phyloP scores from a whole-genome alignment of 2,797 vertebrate genomes.

The Artibeus jamaicensis region DNA sequence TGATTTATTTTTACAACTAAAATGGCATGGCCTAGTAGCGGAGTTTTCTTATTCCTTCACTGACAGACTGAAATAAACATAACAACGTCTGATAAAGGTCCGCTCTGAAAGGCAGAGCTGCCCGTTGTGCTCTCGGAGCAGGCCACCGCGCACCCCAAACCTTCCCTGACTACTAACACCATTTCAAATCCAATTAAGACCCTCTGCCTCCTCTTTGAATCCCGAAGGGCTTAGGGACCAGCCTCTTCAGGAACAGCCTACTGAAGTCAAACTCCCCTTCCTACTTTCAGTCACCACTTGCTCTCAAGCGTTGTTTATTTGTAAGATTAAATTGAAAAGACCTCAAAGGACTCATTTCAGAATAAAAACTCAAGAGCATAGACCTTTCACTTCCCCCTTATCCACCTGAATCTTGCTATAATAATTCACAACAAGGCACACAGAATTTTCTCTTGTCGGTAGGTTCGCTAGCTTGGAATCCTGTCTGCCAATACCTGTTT shows the following conservation, averaged over 20 bases:
- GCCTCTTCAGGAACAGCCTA: not conserved
- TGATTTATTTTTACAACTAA: not conserved
- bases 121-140: not conserved
- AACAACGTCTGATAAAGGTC: slow-evolving; percentile 35
- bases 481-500: not conserved
- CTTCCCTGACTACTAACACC: slow-evolving; percentile 31
- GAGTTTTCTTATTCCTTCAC: not conserved
- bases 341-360: slow-evolving; percentile 40
- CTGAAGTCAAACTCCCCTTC: not conserved
- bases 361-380: slow-evolving; percentile 49
- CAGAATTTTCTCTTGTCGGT: not conserved
- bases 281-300: not conserved
- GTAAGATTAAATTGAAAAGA: slow-evolving; percentile 66
- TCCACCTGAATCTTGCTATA: slow-evolving; percentile 30
- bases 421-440: slow-evolving; percentile 12
- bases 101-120: slow-evolving; percentile 2
- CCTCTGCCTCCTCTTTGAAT: slow-evolving; percentile 27
- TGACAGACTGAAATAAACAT: slow-evolving; percentile 16
- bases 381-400: not conserved
- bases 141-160: not conserved
- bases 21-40: not conserved
- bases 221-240: slow-evolving; percentile 17
- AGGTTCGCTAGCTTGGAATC: not conserved
- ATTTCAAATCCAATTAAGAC: slow-evolving; percentile 69
- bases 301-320: slow-evolving; percentile 61